A percentile compares a stretch with the other conserved stretches of the same genome.
These are phyloP conservation scores for Eilema sororculum DNA, from an alignment of 2,888 invertebrate species.

Conservation along the genomic window DNA sequence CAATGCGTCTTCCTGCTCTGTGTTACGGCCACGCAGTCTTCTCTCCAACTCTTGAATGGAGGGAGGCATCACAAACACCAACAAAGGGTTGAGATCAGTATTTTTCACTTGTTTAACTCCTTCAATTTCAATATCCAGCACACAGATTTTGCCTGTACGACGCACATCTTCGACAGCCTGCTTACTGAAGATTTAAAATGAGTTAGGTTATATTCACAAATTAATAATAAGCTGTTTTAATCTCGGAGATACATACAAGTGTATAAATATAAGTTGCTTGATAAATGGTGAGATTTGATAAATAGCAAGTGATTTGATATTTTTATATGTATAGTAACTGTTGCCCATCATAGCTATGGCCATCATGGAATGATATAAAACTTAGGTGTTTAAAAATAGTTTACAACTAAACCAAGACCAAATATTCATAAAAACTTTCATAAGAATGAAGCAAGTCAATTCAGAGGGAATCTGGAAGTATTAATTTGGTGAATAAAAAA, in stretches of 20 bases:
- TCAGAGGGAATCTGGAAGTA: no score
- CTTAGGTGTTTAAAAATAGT: no score
- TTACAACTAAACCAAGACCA: no score
- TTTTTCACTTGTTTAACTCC: conserved; percentile 95
- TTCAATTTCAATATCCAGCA: conserved; percentile 97
- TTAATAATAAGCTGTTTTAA: background rate
- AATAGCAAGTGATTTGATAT: no score
- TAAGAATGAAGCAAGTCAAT: no score
- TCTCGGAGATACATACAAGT: no score
- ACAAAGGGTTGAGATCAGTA: conserved; percentile 93
- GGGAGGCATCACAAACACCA: conserved; percentile 97
- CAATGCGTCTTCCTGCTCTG: conserved; percentile 96
- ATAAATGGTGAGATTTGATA: no score
- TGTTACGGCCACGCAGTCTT: conserved; percentile 92
- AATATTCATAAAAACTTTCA: no score
- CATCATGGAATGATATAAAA: no score
- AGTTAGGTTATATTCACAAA: background rate
- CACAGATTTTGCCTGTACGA: conserved; percentile 94
- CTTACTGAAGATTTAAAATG: conserved; percentile 89
- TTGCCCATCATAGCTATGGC: no score
- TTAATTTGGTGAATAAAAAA: no score
- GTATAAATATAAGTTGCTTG: no score
- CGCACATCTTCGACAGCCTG: conserved; percentile 94
- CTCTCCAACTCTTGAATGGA: conserved; percentile 92
- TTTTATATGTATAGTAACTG: background rate